Evolutionary conservation across 2,888 invertebrate genomes (phyloP), one percentile per base, ranked within the genome.

Genomic region (Acanthosepion lycidas): DNA sequence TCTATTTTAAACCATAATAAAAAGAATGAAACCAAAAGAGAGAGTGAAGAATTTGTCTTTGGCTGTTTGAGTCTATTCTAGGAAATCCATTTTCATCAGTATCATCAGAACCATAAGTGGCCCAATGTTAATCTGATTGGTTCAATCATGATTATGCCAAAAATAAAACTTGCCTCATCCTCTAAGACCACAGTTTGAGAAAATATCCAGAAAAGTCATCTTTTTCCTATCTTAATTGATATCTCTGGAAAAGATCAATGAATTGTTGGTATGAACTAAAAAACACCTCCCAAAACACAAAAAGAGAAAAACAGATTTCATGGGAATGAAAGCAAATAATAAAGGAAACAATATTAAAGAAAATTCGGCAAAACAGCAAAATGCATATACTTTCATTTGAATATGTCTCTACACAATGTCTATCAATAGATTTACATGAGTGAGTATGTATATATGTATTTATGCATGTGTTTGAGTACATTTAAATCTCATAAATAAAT

Each of bases 1-100:
- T n/a, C 78, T 78, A n/a, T 78, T 78, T 78, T 28, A 78, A n/a
- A 59, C 28, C 78, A n/a, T n/a, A 64, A 64, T 26, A 9, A 64
- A 64, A 28, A 64, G 28, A 64, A 78, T 28, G 15, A 78, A 78
- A n/a, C 15, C 1, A n/a, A n/a, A 78, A 78, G 1, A n/a, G 28
- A n/a, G 28, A 28, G 28, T 0, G 3, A 78, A 78, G 78, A 78
- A 78, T 78, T 78, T 28, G 8, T 23, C 59, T 59, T 59, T 59
- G 55, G 20, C 55, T 55, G 55, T 20, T 55, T 55, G 20, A 59
- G 20, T 78, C 78, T n/a, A 78, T 78, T n/a, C 78, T 78, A 28
- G 28, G n/a, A 78, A 78, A 78, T 78, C 78, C 78, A 78, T 28
- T 78, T 78, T 78, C 78, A 78, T n/a, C 78, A n/a, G 78, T 78